Base-by-base conservation (phyloP, 2,888 invertebrate genomes). In the Watsonalla binaria region DNA sequence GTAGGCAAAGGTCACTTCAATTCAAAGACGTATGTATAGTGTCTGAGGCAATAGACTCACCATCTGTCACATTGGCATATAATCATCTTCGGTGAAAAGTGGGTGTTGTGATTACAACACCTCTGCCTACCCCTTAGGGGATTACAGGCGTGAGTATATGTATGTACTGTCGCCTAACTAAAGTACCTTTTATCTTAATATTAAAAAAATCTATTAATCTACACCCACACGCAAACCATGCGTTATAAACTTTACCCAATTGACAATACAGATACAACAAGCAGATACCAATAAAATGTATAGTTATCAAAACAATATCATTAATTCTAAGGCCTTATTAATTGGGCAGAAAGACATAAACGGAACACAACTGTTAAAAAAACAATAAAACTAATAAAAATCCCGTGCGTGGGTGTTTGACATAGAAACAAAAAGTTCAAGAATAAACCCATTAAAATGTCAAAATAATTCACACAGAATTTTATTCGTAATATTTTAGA, bases 401-500 rank as follows among this genome's bases (percentile, higher is more conserved):
- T 7, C 8, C 6, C 35, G 49, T 49, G 37, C 37, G 49, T 49
- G 49, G 13, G 34, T 48, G 35, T 48, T 48, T 24, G 24, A 13
- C 35, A 15, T 5, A 37, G 15, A 14, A 6, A 48, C 35, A 49
- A 49, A 49, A 48, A 39, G 11, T 11, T 15, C 37, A 37, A 49
- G 37, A 49, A 15, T 49, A 49, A 8, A 9, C 9, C 39, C 37
- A 49, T 49, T 49, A 49, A 14, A 39, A 37, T 49, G 39, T 49
- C 49, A 39, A 49, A 49, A 49, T 2, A 37, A 34, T 49, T 49
- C 37, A 14, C 37, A 49, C 49, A 49, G 15, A 49, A 48, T 48
- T 48, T 7, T 48, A 35, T 35, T 7, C 34, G 34, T 34, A 48
- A 35, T 48, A 37, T 15, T 48, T 14, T 6, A 15, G 15, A 39